Conservation (phyloP, 53 echinoderm and acorn worm species). For the Pentamera pediparva region DNA sequence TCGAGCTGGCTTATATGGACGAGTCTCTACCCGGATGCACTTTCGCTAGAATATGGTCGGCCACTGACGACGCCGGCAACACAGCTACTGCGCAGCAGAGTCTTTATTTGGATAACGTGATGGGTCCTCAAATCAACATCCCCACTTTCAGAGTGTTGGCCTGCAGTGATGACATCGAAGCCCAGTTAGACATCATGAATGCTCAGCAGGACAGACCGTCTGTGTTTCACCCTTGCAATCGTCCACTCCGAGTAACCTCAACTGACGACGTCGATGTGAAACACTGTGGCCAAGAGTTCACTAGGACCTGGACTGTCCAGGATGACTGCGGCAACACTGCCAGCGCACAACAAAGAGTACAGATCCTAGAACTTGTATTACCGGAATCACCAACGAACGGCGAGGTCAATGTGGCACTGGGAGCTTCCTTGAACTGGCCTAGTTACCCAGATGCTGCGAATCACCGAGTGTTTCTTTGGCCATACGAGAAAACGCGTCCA, state of each 20-base stretch:
- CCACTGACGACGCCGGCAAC: constrained; percentile 19
- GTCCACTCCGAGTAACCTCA: neutral
- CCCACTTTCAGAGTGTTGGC: neutral
- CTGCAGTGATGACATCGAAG: constrained; percentile 12
- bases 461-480: constrained; percentile 20
- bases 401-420: constrained; percentile 9
- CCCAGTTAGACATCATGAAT: constrained; percentile 8
- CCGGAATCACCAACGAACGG: constrained; percentile 20
- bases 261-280: neutral
- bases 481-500: constrained; percentile 7
- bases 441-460: constrained; percentile 14
- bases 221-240: constrained; percentile 12
- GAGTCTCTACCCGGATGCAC: neutral
- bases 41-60: neutral
- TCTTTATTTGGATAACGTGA: neutral
- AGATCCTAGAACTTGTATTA: constrained; percentile 1
- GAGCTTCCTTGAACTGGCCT: constrained; percentile 2
- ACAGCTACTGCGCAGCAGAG: neutral
- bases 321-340: constrained; percentile 16
- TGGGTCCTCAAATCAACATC: constrained; percentile 8
- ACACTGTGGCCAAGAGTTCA: neutral
- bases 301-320: constrained; percentile 9
- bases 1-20: neutral
- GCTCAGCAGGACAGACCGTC: neutral
- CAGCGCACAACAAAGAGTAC: neutral